These are phyloP conservation scores for Paramacrobiotus metropolitanus DNA, from an alignment of 1,140 invertebrate species.

Conservation along the genomic window DNA sequence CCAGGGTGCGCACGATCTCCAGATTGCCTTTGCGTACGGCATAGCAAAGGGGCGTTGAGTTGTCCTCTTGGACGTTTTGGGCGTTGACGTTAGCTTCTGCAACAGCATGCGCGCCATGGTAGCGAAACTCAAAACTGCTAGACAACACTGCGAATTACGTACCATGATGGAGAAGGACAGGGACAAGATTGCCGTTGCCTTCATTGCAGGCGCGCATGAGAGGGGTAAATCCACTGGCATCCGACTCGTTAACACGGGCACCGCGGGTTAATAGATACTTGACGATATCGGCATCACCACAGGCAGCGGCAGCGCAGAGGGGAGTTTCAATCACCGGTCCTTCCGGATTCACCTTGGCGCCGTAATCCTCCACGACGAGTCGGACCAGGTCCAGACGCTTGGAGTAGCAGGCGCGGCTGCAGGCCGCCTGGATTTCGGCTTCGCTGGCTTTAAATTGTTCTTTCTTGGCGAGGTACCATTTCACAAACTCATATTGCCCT, in stretches of 20 bases:
- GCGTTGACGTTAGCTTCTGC: neutral
- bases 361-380: neutral
- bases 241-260: neutral
- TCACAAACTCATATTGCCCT: constrained; percentile 2
- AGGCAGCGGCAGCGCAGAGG: neutral
- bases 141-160: neutral
- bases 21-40: neutral
- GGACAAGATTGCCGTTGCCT: neutral
- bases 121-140: neutral
- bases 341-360: neutral
- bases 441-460: neutral
- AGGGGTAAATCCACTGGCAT: neutral
- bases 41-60: neutral
- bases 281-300: neutral
- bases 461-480: neutral
- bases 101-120: neutral
- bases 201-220: constrained; percentile 4
- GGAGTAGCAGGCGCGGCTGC: constrained; percentile 1
- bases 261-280: neutral
- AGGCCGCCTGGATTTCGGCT: neutral
- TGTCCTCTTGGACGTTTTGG: neutral
- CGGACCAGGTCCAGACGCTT: neutral
- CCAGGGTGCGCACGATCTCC: neutral
- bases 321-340: neutral
- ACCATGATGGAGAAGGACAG: neutral